Evolutionary conservation across 37 sponge, comb jelly and placozoan species (phyloP), one percentile per base, ranked within the genome.

Genomic region (Halichondria panicea): DNA sequence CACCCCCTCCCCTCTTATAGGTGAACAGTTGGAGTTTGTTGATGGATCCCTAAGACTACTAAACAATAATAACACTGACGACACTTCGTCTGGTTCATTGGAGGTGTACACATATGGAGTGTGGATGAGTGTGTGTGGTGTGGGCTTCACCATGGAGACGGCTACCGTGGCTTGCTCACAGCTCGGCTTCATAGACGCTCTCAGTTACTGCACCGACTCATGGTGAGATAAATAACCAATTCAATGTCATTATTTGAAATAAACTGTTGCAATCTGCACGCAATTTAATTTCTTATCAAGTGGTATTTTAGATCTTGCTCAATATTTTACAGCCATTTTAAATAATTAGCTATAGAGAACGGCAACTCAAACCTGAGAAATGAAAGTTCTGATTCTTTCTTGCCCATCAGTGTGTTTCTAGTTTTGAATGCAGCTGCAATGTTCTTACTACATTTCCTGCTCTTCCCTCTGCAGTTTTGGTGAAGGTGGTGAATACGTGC

Each of bases 121-220:
- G 43, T 85, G 86, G 86, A 46, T 53, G 68, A 56, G 57, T 24
- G 67, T 85, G 43, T 85, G 86, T 72, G 86, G 86, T 7, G 6
- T n/a, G 35, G 27, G 72, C 36, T 78, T 85, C 73, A 46, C 72
- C 27, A 34, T 24, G 9, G 44, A 21, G 1, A 74, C 86, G 42
- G 87, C 87, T 4, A 25, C 46, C 30, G 70, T 75, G 1, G 87
- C 87, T 15, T 87, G 87, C 55, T 43, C 52, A 35, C 81, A 87
- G 59, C 81, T 87, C 0, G 68, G 70, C 54, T 80, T 68, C 40
- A 42, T 52, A 24, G 21, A 38, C 35, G 68, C 66, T 24, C 12
- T 39, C 13, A 22, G 72, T 24, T 65, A 66, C 73, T 85, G 86
- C 79, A 78, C 58, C 6, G 43, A 84, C 46, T 63, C 70, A 22